Percentiles rank a stretch among this genome's conserved stretches.
phyloP scores from a whole-genome alignment of 2,888 invertebrate genomes.

The Zele albiditarsus region DNA sequence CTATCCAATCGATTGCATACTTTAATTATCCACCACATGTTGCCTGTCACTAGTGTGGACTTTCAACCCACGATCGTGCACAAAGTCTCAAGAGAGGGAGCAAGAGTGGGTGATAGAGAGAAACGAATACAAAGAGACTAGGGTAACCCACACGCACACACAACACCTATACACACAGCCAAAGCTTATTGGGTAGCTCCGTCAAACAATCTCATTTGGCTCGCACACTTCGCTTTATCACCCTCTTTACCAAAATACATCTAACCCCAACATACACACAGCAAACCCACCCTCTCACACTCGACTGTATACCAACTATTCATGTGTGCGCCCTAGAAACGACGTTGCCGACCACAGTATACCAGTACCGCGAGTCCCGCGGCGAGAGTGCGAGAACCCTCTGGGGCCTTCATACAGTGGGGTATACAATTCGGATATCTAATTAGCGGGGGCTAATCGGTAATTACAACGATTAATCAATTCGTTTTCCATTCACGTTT shows the following conservation, averaged over 20 bases:
- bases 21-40: constrained; percentile 27
- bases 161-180: constrained; percentile 4
- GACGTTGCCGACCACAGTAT: constrained; percentile 32
- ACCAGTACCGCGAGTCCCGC: constrained; percentile 54
- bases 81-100: constrained; percentile 14
- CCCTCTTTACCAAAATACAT: constrained; percentile 51
- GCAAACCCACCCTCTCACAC: constrained; percentile 49
- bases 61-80: neutral
- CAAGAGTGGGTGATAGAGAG: constrained; percentile 27
- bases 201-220: constrained; percentile 71
- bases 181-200: constrained; percentile 62
- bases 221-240: constrained; percentile 56
- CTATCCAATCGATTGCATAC: constrained; percentile 24
- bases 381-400: constrained; percentile 60
- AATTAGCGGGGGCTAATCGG: constrained; percentile 74
- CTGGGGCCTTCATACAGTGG: constrained; percentile 61
- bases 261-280: constrained; percentile 47
- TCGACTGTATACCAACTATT: constrained; percentile 46
- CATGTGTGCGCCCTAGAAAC: constrained; percentile 50
- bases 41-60: constrained; percentile 16
- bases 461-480: constrained; percentile 77
- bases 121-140: neutral
- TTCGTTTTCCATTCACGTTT: constrained; percentile 74
- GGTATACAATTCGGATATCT: constrained; percentile 70
- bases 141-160: neutral